Conservation (phyloP, 2,797 vertebrate species). For the Crenuchus spilurus region DNA sequence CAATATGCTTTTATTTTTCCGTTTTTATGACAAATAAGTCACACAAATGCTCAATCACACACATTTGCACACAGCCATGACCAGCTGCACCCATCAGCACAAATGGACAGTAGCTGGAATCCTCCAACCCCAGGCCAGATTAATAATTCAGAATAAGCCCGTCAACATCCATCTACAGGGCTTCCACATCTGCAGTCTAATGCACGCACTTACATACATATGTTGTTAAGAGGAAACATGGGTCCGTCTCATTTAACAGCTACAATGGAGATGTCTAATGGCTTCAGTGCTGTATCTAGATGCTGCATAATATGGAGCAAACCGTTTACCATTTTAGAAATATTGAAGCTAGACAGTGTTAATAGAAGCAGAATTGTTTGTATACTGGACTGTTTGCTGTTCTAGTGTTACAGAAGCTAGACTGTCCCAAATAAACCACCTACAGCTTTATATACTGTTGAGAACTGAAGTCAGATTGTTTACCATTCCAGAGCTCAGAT, state of each 20-base stretch:
- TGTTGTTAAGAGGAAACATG: conserved; percentile 10
- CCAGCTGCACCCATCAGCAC: conserved; percentile 34
- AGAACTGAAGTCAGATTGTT: too few relatives aligned
- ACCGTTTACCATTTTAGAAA: neutral
- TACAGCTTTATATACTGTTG: too few relatives aligned
- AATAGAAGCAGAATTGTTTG: too few relatives aligned
- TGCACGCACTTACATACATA: conserved; percentile 13
- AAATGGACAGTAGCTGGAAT: conserved; percentile 37
- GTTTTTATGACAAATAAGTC: conserved; percentile 45
- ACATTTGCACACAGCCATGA: conserved; percentile 8
- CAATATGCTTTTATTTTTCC: conserved; percentile 33
- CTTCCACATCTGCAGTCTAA: conserved; percentile 31
- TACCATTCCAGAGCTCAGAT: too few relatives aligned
- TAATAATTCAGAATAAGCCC: conserved; percentile 44
- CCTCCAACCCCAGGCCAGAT: conserved; percentile 24
- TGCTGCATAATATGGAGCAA: neutral
- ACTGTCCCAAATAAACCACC: too few relatives aligned
- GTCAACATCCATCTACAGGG: conserved; percentile 3
- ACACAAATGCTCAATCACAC: conserved; percentile 22
- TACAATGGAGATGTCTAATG: too few relatives aligned
- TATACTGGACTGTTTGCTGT: too few relatives aligned
- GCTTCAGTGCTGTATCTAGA: conserved; percentile 5
- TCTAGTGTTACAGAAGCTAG: too few relatives aligned
- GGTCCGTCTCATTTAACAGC: conserved; percentile 1
- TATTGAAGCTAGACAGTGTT: too few relatives aligned